Evolutionary conservation across 2,797 vertebrate genomes (phyloP).

Genomic region (Phrynocephalus guinanensis): DNA sequence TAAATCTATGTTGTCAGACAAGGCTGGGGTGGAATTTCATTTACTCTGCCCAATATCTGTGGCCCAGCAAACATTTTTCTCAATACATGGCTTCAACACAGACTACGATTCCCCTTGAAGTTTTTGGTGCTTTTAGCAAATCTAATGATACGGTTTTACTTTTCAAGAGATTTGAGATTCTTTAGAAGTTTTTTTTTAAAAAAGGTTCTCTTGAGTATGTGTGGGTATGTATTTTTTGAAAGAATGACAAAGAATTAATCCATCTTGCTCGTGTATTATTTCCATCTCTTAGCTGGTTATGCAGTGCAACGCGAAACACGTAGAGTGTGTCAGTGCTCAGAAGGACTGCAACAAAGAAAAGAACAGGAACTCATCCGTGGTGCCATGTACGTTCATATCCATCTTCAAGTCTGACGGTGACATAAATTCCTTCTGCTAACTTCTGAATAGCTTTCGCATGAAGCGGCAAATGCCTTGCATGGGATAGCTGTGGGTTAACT

Average conservation of each 20-base stretch:
- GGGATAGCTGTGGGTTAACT: constrained; percentile 29
- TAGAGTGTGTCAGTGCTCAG: constrained; percentile 96
- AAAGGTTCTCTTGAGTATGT: constrained; percentile 39
- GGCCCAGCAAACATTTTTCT: constrained; percentile 55
- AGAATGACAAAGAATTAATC: constrained; percentile 44
- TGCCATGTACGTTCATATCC: constrained; percentile 89
- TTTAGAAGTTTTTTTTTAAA: constrained; percentile 42
- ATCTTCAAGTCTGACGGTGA: constrained; percentile 50
- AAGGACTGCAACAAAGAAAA: constrained; percentile 99
- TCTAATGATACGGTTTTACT: constrained; percentile 65
- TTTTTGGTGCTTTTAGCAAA: constrained; percentile 60
- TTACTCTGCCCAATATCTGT: constrained; percentile 42
- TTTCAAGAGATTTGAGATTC: constrained; percentile 42
- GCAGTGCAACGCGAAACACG: constrained; percentile 92
- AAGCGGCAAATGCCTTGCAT: constrained; percentile 33
- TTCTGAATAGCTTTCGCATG: constrained; percentile 41
- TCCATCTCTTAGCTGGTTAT: constrained; percentile 89
- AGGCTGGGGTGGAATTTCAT: constrained; percentile 49
- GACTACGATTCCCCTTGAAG: constrained; percentile 45
- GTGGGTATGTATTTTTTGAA: neutral
- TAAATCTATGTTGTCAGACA: constrained; percentile 28
- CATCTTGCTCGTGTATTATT: constrained; percentile 62
- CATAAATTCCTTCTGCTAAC: constrained; percentile 46
- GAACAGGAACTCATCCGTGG: constrained; percentile 98
- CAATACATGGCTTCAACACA: constrained; percentile 38